Base-by-base conservation (phyloP, 2,888 invertebrate genomes). In the Habrosyne pyritoides region DNA sequence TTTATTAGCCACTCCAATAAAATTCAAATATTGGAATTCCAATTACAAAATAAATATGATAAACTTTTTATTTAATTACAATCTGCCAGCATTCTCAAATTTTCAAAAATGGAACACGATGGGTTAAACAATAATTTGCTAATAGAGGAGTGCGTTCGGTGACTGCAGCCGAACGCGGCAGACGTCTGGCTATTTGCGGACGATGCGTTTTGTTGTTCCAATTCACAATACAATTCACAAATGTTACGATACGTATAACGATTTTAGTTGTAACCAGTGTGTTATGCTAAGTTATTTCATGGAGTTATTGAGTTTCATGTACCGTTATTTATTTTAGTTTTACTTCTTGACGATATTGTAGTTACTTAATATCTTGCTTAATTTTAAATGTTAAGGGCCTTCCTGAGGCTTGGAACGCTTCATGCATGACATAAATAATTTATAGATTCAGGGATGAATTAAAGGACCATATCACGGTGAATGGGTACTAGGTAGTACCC, bases 101-200 rank as follows among this genome's bases (percentile, higher is more conserved):
- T 50, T 66, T 67, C 57, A 24, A 59, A 63, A 53, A 63, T 59
- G 42, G 53, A 68, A 59, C 28, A 54, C 49, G 22, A 22, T n/a
- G 33, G n/a, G 33, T 33, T 6, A 50, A 26, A 59, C 48, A 52
- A 55, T 55, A 52, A 28, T 30, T 56, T 50, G 53, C 53, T 49
- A 59, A 64, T 64, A 64, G 56, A 60, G 61, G 60, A 60, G 33
- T 64, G 63, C 66, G 56, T 57, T 60, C 53, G 54, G 58, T 60
- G 63, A 65, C 68, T 73, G 75, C 75, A 70, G 78, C 73, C 73
- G 79, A 71, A 76, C 69, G 69, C 68, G 55, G 65, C 73, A 79
- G 80, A 78, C 77, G 73, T 73, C 69, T 71, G 71, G 77, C 83
- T 84, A 84, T 84, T 84, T 82, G 75, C 71, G 75, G 78, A 71